Evolutionary conservation across 2,888 invertebrate genomes (phyloP).

Genomic region (Drosophila vallismaia): DNA sequence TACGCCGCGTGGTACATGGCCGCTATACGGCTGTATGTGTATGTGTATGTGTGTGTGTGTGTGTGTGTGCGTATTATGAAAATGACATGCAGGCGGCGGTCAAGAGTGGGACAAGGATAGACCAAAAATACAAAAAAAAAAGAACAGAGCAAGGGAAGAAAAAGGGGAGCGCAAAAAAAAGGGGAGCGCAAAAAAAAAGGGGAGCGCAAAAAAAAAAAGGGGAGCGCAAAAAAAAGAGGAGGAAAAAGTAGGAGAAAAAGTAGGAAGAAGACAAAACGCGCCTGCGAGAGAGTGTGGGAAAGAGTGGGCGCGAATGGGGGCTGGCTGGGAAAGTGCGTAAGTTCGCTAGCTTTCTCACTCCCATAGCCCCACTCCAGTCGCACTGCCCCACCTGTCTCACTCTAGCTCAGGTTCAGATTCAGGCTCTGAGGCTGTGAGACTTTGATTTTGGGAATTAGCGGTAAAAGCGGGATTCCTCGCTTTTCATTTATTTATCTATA

Average conservation of each 20-base stretch:
- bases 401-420: not conserved
- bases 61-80: conserved; percentile 46
- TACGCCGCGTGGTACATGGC: conserved; percentile 51
- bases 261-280: not conserved
- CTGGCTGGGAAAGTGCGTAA: conserved; percentile 41
- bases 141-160: not conserved
- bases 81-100: conserved; percentile 39
- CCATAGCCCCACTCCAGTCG: not conserved
- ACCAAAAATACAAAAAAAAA: not conserved
- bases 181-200: not conserved
- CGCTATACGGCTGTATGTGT: conserved; percentile 12
- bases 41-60: conserved; percentile 15
- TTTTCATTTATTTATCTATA: conserved; percentile 41
- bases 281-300: not conserved
- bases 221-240: no score
- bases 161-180: not conserved
- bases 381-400: conserved; percentile 2
- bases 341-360: conserved; percentile 25
- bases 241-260: not conserved
- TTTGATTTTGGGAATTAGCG: conserved; percentile 51
- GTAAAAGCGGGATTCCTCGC: conserved; percentile 3
- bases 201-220: not conserved
- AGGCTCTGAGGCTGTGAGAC: conserved; percentile 22
- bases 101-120: not conserved
- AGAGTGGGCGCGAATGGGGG: not conserved